phyloP scores from a whole-genome alignment of 1,140 invertebrate species.

The Drosophila ironensis region DNA sequence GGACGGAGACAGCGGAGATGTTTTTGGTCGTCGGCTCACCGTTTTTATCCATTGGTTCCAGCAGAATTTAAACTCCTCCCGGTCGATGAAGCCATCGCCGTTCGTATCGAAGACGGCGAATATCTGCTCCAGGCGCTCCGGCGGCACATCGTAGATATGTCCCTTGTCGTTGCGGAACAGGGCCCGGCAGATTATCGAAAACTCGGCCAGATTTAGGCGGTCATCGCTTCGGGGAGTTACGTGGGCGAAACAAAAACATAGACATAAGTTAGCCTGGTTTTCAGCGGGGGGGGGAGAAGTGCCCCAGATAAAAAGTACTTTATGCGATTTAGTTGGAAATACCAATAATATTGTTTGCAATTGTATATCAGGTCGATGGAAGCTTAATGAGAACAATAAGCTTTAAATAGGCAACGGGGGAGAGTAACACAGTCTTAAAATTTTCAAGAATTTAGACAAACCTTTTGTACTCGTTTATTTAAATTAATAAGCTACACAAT shows the following conservation, averaged over 20 bases:
- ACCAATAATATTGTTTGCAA: too few relatives aligned
- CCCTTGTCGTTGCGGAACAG: conserved; percentile 93
- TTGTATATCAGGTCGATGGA: too few relatives aligned
- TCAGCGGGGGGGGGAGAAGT: too few relatives aligned
- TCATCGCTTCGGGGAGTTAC: conserved; percentile 85
- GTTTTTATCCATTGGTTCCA: conserved; percentile 94
- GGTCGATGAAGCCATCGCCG: conserved; percentile 90
- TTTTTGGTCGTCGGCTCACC: conserved; percentile 82
- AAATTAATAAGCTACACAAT: too few relatives aligned
- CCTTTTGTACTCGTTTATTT: too few relatives aligned
- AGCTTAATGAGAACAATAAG: too few relatives aligned
- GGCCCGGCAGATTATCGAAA: conserved; percentile 90
- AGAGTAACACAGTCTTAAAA: too few relatives aligned
- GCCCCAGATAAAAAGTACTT: too few relatives aligned
- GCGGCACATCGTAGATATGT: conserved; percentile 90
- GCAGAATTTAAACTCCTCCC: conserved; percentile 91
- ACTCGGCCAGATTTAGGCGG: conserved; percentile 89
- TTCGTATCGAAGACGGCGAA: conserved; percentile 91
- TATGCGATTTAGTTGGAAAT: too few relatives aligned
- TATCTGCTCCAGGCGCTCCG: conserved; percentile 88
- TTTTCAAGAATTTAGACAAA: too few relatives aligned
- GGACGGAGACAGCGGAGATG: too few relatives aligned
- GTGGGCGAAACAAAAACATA: neutral
- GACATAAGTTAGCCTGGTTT: neutral
- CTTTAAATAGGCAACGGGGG: too few relatives aligned